Conservation (phyloP, 2,113 vertebrate genomes). For the Suricata suricatta region DNA sequence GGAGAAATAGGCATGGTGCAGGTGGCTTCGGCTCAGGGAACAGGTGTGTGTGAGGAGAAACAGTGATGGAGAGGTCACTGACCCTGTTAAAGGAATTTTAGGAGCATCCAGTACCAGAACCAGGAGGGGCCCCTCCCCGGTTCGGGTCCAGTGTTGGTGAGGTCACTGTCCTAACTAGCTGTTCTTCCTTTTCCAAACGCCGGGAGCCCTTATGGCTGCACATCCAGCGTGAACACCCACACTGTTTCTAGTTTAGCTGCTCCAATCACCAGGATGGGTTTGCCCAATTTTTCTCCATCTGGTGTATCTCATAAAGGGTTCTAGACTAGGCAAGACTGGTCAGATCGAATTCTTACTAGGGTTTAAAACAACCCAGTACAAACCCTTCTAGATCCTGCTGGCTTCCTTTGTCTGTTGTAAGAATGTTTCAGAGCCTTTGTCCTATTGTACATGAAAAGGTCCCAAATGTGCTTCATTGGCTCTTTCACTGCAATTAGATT, state of each 20-base stretch:
- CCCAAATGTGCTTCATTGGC: neutral
- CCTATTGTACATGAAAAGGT: neutral
- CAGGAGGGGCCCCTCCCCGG: neutral
- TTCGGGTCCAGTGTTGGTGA: neutral
- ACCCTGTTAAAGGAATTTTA: neutral
- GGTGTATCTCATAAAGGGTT: neutral
- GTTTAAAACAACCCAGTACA: neutral
- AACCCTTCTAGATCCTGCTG: neutral
- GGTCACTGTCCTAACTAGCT: neutral
- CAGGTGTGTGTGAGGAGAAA: neutral
- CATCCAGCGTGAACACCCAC: neutral
- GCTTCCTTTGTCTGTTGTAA: neutral
- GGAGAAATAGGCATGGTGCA: neutral
- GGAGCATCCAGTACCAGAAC: neutral
- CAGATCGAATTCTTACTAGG: neutral
- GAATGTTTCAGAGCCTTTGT: neutral
- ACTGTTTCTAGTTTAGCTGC: neutral
- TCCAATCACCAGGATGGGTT: neutral
- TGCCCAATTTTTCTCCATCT: neutral
- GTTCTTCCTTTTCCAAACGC: neutral
- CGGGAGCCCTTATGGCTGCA: neutral
- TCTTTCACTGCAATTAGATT: neutral
- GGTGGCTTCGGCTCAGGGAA: neutral
- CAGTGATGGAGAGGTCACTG: neutral
- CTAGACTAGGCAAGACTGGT: neutral